A percentile compares a stretch with the other conserved stretches of the same genome.
phyloP scores from a whole-genome alignment of 2,888 invertebrate genomes.

The Drosophila paramelanica region DNA sequence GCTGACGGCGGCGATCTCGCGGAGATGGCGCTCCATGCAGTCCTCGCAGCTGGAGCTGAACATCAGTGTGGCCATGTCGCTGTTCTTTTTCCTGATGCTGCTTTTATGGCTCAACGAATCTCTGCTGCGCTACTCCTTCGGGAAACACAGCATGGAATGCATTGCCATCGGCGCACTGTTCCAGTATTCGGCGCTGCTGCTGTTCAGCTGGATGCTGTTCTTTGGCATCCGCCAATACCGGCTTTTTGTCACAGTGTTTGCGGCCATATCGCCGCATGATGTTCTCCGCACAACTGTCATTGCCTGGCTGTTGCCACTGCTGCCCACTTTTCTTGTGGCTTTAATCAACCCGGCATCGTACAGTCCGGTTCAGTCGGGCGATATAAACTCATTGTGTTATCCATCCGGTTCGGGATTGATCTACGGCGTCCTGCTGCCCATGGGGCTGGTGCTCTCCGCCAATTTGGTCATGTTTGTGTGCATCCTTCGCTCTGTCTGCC shows the following conservation, averaged over 20 bases:
- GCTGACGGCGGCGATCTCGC: conserved; percentile 31
- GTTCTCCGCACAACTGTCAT: not conserved
- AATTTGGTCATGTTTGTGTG: conserved; percentile 10
- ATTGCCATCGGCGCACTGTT: conserved; percentile 23
- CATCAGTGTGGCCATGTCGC: conserved; percentile 21
- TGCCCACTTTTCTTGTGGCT: conserved; percentile 27
- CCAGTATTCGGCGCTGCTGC: conserved; percentile 38
- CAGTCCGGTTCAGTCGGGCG: conserved; percentile 1
- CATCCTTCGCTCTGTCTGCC: conserved; percentile 17
- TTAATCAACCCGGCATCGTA: conserved; percentile 10
- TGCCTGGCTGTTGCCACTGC: conserved; percentile 32
- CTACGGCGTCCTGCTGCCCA: conserved; percentile 38
- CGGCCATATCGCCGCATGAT: not conserved
- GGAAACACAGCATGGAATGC: not conserved
- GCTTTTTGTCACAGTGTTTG: conserved; percentile 4
- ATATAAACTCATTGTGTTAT: conserved; percentile 28
- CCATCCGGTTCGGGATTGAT: conserved; percentile 29
- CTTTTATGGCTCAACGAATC: conserved; percentile 33
- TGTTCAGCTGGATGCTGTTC: conserved; percentile 48
- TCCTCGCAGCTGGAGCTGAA: conserved; percentile 25
- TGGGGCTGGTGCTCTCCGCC: conserved; percentile 21
- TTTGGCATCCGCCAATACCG: conserved; percentile 37
- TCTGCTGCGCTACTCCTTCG: conserved; percentile 13
- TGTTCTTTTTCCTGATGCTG: conserved; percentile 27
- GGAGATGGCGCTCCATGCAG: conserved; percentile 13